Evolutionary conservation across 2,113 vertebrate species (phyloP).

Genomic region (Cephalopterus ornatus): DNA sequence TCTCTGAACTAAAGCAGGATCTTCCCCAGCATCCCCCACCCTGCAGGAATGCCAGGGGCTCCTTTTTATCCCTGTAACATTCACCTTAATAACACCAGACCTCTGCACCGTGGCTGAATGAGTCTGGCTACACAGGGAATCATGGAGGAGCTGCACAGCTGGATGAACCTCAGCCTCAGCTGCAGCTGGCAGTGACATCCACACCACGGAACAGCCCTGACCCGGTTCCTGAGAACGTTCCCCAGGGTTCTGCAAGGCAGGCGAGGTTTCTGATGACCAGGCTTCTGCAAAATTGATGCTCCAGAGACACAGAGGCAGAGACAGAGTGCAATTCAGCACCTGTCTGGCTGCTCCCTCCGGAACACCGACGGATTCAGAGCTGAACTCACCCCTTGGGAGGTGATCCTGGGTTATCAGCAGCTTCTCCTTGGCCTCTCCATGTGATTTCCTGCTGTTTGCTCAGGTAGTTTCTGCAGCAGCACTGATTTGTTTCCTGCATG

Average conservation of each 20-base stretch:
- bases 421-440: slow-evolving; percentile 57
- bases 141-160: neutral
- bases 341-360: neutral
- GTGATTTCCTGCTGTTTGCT: slow-evolving; percentile 63
- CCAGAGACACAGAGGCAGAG: neutral
- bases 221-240: rapidly evolving
- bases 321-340: neutral
- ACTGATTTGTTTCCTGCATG: slow-evolving; percentile 25
- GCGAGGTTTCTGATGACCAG: neutral
- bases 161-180: neutral
- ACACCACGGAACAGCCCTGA: rapidly evolving
- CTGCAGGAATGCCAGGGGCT: neutral
- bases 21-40: neutral
- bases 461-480: slow-evolving; percentile 66
- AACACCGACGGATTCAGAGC: neutral
- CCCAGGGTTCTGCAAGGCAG: neutral
- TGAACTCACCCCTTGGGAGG: neutral
- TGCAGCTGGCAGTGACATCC: neutral
- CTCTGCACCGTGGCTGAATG: rapidly evolving
- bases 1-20: neutral
- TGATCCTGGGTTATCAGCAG: neutral
- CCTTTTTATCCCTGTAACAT: rapidly evolving
- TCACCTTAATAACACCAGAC: neutral
- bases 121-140: neutral
- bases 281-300: neutral